Evolutionary conservation across 1,140 invertebrate species (phyloP), one percentile per base, ranked within the genome.

Genomic region (Neotoxoptera formosana): DNA sequence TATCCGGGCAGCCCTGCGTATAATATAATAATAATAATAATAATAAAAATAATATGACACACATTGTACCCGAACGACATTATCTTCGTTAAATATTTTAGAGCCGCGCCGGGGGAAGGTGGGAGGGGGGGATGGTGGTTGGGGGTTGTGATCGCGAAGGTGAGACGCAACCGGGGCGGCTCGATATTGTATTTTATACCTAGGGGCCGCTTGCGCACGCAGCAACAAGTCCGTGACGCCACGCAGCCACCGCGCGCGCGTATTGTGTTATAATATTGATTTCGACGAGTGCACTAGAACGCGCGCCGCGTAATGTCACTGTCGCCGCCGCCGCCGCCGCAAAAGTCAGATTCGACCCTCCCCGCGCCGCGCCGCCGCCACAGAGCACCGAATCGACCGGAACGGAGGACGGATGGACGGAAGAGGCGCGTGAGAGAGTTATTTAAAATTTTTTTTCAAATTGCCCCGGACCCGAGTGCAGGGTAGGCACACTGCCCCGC

Each of bases 201-300:
- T 83, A 34, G 87, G 51, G 53, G 88, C n/a, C n/a, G 87, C 53
- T 51, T 51, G 51, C 88, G 84, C 84, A 90, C 87, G 34, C 36
- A 90, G 88, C 88, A 90, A 90, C 88, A 90, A 90, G 88, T 90
- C 34, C 88, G 51, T 90, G 88, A 90, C 88, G 88, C 88, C 88
- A 90, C 51, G 47, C 88, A 51, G 51, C 88, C 88, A 53, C 51
- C 88, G 87, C n/a, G 88, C 20, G 51, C 51, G 88, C 88, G 21
- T 41, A 41, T 90, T 41, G 25, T n/a, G 60, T n/a, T n/a, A 14
- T n/a, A 76, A 25, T 90, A 90, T 90, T 90, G 88, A 90, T 90
- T 90, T 90, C 34, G 51, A 53, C 88, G 7, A 56, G 51, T 90
- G 88, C 88, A 90, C 88, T 90, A 56, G 30, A 21, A 89, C n/a